Base-by-base conservation (phyloP, 1,140 invertebrate species). In the Drosophila tani region DNA sequence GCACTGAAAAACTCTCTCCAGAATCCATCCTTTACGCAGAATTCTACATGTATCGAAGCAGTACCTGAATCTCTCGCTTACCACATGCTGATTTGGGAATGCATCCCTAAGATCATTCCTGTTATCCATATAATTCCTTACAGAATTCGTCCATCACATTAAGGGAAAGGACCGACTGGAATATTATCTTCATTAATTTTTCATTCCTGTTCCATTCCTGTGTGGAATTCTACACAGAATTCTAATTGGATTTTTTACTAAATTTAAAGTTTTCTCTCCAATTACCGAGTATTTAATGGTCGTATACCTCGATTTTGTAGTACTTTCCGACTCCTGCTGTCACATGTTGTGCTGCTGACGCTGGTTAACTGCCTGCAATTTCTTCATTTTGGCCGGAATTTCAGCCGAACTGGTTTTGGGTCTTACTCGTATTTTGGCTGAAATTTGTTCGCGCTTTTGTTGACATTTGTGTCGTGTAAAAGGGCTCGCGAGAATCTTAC, bases 381-480 rank as follows among this genome's bases (percentile, higher is more conserved):
- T 90, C 85, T 90, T 88, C 78, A 88, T 88, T 88, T 81, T 47
- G 47, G 53, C 58, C 56, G 49, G 81, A 88, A 88, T 88, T 78
- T 86, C 50, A 50, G 24, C 19, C 47, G 29, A 74, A 81, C 68
- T 57, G 59, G 77, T 78, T 64, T 46, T 41, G 15, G 9, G 35
- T 3, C 51, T 32, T 50, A 49, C 5, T 67, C 41, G 57, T 24
- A 41, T 59, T 59, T 71, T 71, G 56, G 32, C 24, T 57, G 40
- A 87, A 88, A 88, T 88, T 88, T 88, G 85, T 88, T 90, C 74
- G 78, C 84, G 85, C 81, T 90, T 32, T 56, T 81, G 84, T 88
- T 88, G 84, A 88, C 84, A 90, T 81, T 88, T 81, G 84, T 88
- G 84, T 75, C 66, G 85, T 90, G 84, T 79, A 81, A 45, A 60